Conservation (phyloP, 2,888 invertebrate genomes). For the Serrognathus titanus region DNA sequence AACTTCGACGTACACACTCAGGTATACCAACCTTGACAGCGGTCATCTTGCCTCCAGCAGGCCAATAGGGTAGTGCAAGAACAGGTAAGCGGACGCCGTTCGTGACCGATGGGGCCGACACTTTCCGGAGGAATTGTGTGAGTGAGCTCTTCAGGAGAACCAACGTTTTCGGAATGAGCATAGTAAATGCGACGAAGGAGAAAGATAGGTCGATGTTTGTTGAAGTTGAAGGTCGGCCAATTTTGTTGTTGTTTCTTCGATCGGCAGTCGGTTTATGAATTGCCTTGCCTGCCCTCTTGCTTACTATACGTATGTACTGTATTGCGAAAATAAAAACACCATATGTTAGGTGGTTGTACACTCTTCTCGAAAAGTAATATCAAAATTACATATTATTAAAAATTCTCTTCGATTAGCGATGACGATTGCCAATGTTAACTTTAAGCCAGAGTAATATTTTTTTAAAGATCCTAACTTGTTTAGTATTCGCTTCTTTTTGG, state of each 20-base stretch:
- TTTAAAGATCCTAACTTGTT: no score
- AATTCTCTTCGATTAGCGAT: no score
- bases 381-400: no score
- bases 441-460: no score
- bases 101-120: constrained; percentile 27
- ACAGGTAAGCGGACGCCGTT: neutral
- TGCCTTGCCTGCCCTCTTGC: no score
- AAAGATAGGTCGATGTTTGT: constrained; percentile 2
- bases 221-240: constrained; percentile 35
- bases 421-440: no score
- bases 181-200: neutral
- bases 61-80: neutral
- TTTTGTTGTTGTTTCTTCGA: constrained; percentile 27
- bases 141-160: constrained; percentile 18
- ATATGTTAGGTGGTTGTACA: no score
- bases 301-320: no score
- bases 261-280: neutral
- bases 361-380: no score
- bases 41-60: constrained; percentile 33
- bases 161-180: constrained; percentile 33
- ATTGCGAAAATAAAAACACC: no score
- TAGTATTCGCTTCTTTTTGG: no score
- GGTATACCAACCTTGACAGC: constrained; percentile 41
- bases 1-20: constrained; percentile 32
- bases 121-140: constrained; percentile 32